phyloP scores from a whole-genome alignment of 2,113 vertebrate genomes.

The Cricetomys ansorgei region DNA sequence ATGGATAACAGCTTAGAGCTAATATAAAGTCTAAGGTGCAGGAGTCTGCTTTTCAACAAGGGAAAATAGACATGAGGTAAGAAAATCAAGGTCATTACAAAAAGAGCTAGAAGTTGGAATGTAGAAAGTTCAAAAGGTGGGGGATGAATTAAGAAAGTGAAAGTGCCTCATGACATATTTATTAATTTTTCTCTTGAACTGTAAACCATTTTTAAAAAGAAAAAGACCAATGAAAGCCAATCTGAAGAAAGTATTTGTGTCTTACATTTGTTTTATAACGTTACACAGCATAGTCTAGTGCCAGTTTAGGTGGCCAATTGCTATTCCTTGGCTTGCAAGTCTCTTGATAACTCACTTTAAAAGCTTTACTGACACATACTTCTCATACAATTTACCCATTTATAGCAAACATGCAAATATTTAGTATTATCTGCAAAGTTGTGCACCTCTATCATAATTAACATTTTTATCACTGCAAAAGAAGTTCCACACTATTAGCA shows the following conservation, averaged over 20 bases:
- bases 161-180: neutral
- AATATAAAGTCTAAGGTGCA: slow-evolving; percentile 12
- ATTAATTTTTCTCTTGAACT: slow-evolving; percentile 34
- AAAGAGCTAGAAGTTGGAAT: neutral
- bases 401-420: neutral
- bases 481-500: neutral
- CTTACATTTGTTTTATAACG: neutral
- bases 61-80: neutral
- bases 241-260: neutral
- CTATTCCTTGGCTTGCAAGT: slow-evolving; percentile 11
- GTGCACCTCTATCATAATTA: neutral
- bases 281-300: neutral
- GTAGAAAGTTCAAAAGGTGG: neutral
- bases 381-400: neutral
- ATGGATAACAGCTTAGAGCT: slow-evolving; percentile 13
- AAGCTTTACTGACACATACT: neutral
- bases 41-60: slow-evolving; percentile 33
- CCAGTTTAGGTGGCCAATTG: neutral
- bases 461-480: neutral
- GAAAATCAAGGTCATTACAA: slow-evolving; percentile 19
- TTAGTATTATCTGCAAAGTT: neutral
- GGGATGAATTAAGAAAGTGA: slow-evolving; percentile 31
- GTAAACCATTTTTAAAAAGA: neutral
- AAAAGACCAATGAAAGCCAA: neutral
- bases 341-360: neutral